Base-by-base conservation (phyloP, 2,797 vertebrate species). In the Hyperoplus immaculatus region DNA sequence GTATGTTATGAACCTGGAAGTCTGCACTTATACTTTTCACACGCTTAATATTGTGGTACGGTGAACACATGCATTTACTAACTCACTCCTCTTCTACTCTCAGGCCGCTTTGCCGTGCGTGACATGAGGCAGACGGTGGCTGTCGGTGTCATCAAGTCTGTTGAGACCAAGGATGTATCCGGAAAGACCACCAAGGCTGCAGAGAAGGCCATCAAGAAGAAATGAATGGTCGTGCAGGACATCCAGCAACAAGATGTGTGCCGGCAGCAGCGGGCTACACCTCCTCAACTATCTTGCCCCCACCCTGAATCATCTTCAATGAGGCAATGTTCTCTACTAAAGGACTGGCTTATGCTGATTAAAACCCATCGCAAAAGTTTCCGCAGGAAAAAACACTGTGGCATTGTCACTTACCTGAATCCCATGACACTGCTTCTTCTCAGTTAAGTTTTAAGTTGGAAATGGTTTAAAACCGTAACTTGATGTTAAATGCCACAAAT, bases 331-430 rank as follows among this genome's bases (percentile, higher is more conserved):
- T 93, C 92, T 88, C 81, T 95, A 83, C 88, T 95, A 73, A 96
- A 95, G 90, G 95, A 96, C 95, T 96, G 95, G 95, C 93, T 96
- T 91, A 95, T 94, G 95, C 92, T 95, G 88, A 96, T 96, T 87
- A 95, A 95, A 95, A 94, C 94, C 87, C 95, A 96, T 91, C 95
- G 95, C 83, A 96, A 96, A 94, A 96, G 94, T 93, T 96, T 96
- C 80, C 93, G 95, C 90, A 96, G 95, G 95, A 96, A 96, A 96
- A 91, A 93, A 88, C 89, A 77, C 42, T 71, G 81, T 93, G 92
- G 93, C 90, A 88, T 92, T 85, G 92, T 94, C 89, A 50, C 74
- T 79, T 85, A 83, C 88, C 83, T 81, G 77, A 87, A 89, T 90
- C 82, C 80, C 78, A 87, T 76, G 91, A 92, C 82, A 70, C 88